phyloP scores from a whole-genome alignment of 2,113 vertebrate species.

The Parus major region DNA sequence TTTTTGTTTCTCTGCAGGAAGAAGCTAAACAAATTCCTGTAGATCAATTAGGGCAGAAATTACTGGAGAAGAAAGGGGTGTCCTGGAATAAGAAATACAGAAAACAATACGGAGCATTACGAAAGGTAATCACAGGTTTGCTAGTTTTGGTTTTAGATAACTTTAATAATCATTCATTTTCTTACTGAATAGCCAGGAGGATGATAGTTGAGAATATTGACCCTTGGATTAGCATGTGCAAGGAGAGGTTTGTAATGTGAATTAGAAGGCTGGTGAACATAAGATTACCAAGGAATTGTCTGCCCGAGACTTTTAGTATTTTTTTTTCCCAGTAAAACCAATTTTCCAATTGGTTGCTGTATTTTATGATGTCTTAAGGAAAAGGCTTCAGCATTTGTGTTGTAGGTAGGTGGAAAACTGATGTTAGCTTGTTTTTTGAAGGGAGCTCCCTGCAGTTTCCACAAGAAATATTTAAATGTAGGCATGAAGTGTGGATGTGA shows the following conservation, averaged over 20 bases:
- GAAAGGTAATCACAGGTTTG: conserved; percentile 78
- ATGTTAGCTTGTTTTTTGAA: not conserved
- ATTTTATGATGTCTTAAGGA: not conserved
- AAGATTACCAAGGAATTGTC: not conserved
- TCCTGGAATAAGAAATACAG: conserved; percentile 94
- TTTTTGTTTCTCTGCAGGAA: conserved; percentile 57
- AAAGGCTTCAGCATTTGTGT: not conserved
- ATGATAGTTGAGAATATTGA: not conserved
- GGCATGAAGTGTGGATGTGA: not conserved
- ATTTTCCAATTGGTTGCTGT: not conserved
- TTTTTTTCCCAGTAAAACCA: not conserved
- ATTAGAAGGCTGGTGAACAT: not conserved
- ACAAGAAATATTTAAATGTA: not conserved
- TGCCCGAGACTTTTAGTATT: not conserved
- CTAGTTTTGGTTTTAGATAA: not conserved
- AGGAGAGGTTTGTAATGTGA: not conserved
- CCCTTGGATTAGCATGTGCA: not conserved
- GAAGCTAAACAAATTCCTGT: conserved; percentile 67
- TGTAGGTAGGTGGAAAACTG: not conserved
- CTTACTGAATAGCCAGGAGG: not conserved
- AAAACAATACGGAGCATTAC: conserved; percentile 85
- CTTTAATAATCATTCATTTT: not conserved
- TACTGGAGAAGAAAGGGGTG: conserved; percentile 85
- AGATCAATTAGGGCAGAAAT: conserved; percentile 90
- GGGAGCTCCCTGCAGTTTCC: not conserved